phyloP scores from a whole-genome alignment of 2,888 invertebrate genomes.

The Spodoptera picta region DNA sequence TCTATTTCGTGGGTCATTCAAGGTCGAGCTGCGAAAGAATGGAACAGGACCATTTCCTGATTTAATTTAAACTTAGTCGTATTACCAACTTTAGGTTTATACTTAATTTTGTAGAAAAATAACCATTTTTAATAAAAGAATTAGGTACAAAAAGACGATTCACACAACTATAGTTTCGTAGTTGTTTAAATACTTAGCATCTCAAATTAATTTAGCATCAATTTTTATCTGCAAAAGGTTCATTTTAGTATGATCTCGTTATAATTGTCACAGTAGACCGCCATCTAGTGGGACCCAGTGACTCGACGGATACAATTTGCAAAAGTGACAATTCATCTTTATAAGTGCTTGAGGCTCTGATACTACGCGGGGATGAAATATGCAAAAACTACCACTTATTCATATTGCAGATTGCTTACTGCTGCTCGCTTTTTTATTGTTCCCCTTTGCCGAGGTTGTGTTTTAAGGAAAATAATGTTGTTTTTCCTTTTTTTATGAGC shows the following conservation, averaged over 20 bases:
- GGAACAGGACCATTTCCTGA: slow-evolving; percentile 30
- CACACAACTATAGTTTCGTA: no score
- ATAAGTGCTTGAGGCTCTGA: slow-evolving; percentile 71
- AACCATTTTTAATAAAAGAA: no score
- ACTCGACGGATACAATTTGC: slow-evolving; percentile 71
- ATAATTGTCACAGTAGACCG: slow-evolving; percentile 27
- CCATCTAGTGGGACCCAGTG: slow-evolving; percentile 33
- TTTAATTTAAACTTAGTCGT: no score
- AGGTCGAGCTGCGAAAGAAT: slow-evolving; percentile 37
- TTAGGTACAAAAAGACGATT: no score
- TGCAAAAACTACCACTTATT: slow-evolving; percentile 77
- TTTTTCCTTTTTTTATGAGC: slow-evolving; percentile 42
- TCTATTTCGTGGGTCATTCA: slow-evolving; percentile 36
- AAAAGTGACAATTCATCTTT: slow-evolving; percentile 83
- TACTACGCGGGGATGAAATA: slow-evolving; percentile 72
- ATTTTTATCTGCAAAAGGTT: no score
- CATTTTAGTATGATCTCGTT: slow-evolving; percentile 7
- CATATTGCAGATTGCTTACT: slow-evolving; percentile 69
- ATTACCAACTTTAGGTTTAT: no score
- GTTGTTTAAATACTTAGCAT: no score
- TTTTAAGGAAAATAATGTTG: slow-evolving; percentile 52
- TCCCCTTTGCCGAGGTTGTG: slow-evolving; percentile 50
- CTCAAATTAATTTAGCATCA: no score
- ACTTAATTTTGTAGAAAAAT: no score
- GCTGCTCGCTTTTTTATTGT: slow-evolving; percentile 62